Base-by-base conservation (phyloP, 2,888 invertebrate species). In the Ophion ventricosus region DNA sequence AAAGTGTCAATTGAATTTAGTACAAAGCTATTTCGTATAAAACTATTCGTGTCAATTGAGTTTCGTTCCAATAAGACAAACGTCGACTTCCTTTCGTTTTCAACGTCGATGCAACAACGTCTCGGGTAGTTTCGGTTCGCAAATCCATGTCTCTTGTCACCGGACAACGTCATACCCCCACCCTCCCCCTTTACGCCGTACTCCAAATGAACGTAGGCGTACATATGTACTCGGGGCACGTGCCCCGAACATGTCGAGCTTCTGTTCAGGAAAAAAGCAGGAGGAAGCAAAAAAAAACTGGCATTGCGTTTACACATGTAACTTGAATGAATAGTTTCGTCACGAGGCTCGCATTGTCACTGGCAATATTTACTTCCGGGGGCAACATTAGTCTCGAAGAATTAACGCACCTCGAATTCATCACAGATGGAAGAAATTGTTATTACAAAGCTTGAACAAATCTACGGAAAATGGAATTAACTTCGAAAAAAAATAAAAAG, bases 91-190 rank as follows among this genome's bases (percentile, higher is more conserved):
- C 86, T 86, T 72, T 59, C 66, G 35, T 82, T 84, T 66, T 76
- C 49, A 72, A 86, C 80, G 85, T 87, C 87, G 84, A 87, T 84
- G 84, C 35, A 35, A 35, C 81, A 40, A 67, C 66, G 49, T 72
- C 56, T 80, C 56, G 56, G 23, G 88, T 91, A 88, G 90, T 89
- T 90, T 90, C 85, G 85, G 88, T 91, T 92, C 91, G 91, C 91
- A 91, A 92, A 92, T 92, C 91, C 90, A 91, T 92, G 92, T 90
- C 86, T 80, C 88, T 84, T 86, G 84, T 81, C 54, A 64, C 63
- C 54, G 23, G 26, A 66, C 84, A 81, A 85, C 86, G 84, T 80
- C 79, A 87, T 82, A 76, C 80, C 86, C 82, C 87, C 8, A 5
- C 35, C 35, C 35, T 7, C 0, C 8, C 35, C 35, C 35, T 4